Evolutionary conservation across 1,140 invertebrate genomes (phyloP).

Genomic region (Bombus waltoni): DNA sequence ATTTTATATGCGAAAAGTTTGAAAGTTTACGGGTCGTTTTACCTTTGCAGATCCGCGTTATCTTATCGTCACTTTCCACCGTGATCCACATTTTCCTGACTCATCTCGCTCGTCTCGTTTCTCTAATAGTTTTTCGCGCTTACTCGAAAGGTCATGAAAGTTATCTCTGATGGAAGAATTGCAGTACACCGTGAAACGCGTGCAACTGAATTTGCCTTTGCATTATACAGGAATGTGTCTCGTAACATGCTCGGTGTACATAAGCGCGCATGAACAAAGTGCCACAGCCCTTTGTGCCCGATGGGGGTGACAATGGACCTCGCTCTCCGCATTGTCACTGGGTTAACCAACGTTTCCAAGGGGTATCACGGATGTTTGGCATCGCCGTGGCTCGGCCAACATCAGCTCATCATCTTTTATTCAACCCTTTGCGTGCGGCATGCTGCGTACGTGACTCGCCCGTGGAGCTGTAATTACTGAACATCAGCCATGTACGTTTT

Average conservation of each 20-base stretch:
- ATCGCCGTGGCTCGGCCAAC: constrained; percentile 62
- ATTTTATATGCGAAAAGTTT: background rate
- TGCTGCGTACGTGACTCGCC: constrained; percentile 51
- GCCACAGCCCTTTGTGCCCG: constrained; percentile 58
- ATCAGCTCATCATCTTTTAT: constrained; percentile 68
- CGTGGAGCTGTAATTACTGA: constrained; percentile 61
- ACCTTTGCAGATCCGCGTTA: background rate
- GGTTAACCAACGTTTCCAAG: constrained; percentile 77
- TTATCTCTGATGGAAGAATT: constrained; percentile 3
- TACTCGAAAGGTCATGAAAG: constrained; percentile 1
- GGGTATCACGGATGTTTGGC: constrained; percentile 61
- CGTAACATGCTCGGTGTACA: constrained; percentile 63
- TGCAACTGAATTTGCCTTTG: constrained; percentile 69
- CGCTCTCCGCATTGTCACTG: constrained; percentile 77
- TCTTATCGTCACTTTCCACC: background rate
- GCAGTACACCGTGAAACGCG: constrained; percentile 21
- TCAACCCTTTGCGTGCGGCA: constrained; percentile 51
- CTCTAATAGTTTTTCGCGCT: background rate
- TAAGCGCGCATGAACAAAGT: constrained; percentile 62
- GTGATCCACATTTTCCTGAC: background rate
- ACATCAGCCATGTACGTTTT: constrained; percentile 60
- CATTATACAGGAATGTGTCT: constrained; percentile 79
- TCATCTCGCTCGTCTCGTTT: background rate
- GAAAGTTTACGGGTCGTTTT: background rate
- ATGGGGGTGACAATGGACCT: constrained; percentile 67